Base-by-base conservation (phyloP, 2,888 invertebrate species). In the Anoplius nigerrimus region DNA sequence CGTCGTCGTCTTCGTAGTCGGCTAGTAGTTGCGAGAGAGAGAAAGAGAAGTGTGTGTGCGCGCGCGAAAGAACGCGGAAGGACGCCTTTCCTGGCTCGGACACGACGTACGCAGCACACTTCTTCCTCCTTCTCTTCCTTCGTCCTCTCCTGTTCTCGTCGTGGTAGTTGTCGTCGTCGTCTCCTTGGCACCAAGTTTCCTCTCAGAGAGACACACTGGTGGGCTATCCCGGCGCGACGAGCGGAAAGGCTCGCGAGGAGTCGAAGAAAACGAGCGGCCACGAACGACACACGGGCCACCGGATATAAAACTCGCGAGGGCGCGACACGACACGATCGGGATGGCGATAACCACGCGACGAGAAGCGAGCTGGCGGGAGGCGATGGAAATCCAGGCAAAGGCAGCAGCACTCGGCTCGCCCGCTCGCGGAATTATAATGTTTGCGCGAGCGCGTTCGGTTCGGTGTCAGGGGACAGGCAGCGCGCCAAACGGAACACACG, bases 51-150 rank as follows among this genome's bases (percentile, higher is more conserved):
- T 13, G 16, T 42, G 59, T 13, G 16, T 42, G 45, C 56, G 51
- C 43, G 55, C 53, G 51, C 57, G 59, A 48, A 65, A 51, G 74
- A 68, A 80, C 70, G 76, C 69, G 71, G 72, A 76, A 72, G 72
- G 71, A 77, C 75, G 78, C 73, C 66, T 66, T 62, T 55, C 55
- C 68, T 63, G 48, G 62, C 68, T 66, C 71, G 73, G 34, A 66
- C 61, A 51, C 24, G 60, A 63, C 34, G 72, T 65, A 71, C 75
- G 54, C 68, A 53, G 57, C 63, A 53, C 74, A 66, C 70, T 71
- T 60, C 22, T 21, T 15, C 46, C 18, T n/a, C 51, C 42, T 63
- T 45, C 52, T 59, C 27, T 48, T 21, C 18, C 24, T 16, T 16
- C n/a, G 27, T 66, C 56, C 54, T 63, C 53, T 18, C 20, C 56